Evolutionary conservation across 2,113 vertebrate species (phyloP).

Genomic region (Mixornis gularis): DNA sequence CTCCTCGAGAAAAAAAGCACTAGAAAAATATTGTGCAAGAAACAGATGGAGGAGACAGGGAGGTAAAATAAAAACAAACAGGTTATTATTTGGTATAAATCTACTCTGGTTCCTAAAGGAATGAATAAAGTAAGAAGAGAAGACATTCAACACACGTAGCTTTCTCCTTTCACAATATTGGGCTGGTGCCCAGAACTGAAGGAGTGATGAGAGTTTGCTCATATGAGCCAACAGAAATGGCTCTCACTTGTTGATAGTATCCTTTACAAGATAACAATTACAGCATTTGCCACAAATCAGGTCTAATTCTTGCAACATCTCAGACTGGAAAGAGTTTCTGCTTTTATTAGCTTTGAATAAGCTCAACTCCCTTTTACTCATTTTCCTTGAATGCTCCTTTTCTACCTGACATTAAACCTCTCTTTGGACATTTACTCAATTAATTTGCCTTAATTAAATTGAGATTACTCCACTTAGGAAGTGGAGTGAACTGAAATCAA

Average conservation of each 20-base stretch:
- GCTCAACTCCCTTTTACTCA: not conserved
- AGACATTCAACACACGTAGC: not conserved
- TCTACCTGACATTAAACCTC: not conserved
- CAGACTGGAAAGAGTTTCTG: not conserved
- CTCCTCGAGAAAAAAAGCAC: not conserved
- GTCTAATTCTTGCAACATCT: not conserved
- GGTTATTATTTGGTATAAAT: not conserved
- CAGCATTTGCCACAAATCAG: not conserved
- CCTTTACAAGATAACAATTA: not conserved
- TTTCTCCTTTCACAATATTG: slow-evolving; percentile 2
- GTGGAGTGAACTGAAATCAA: slow-evolving; percentile 38
- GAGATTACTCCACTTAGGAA: slow-evolving; percentile 40
- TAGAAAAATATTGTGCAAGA: not conserved
- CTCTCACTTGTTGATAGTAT: not conserved
- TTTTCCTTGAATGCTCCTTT: slow-evolving; percentile 12
- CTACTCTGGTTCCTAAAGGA: not conserved
- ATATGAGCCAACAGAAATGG: not conserved
- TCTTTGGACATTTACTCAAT: slow-evolving; percentile 34
- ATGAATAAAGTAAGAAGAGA: not conserved
- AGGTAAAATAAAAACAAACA: not conserved
- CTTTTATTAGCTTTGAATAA: not conserved
- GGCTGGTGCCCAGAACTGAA: slow-evolving; percentile 12
- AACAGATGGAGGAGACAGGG: not conserved
- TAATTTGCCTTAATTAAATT: slow-evolving; percentile 55
- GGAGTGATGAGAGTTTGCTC: not conserved